Evolutionary conservation across 2,888 invertebrate genomes (phyloP).

Genomic region (Galerucella nymphaeae): DNA sequence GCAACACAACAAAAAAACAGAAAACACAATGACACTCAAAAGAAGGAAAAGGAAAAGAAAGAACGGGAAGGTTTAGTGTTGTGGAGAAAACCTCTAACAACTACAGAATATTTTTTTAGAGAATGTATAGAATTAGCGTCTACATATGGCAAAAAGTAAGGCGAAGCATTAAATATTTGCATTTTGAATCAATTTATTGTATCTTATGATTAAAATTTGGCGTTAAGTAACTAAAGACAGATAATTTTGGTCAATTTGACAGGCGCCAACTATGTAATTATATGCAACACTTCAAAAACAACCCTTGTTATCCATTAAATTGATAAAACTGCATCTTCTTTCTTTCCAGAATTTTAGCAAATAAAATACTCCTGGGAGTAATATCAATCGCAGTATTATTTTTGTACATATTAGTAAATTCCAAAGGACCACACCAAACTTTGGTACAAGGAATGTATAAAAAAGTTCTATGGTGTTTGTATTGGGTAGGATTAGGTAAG

Average conservation of each 20-base stretch:
- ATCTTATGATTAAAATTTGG: too few relatives aligned
- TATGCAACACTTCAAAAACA: too few relatives aligned
- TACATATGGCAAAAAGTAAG: slow-evolving; percentile 71
- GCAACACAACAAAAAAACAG: slow-evolving; percentile 47
- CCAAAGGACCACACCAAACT: slow-evolving; percentile 75
- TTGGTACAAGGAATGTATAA: slow-evolving; percentile 68
- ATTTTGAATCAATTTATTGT: not conserved
- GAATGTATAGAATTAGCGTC: slow-evolving; percentile 76
- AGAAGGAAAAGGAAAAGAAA: slow-evolving; percentile 66
- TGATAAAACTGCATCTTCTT: not conserved
- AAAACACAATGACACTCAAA: slow-evolving; percentile 46
- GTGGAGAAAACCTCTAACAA: slow-evolving; percentile 84
- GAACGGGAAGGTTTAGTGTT: slow-evolving; percentile 78
- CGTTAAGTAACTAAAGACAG: too few relatives aligned
- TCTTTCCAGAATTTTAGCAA: slow-evolving; percentile 72
- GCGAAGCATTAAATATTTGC: slow-evolving; percentile 2
- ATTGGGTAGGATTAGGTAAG: slow-evolving; percentile 63
- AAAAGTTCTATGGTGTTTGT: slow-evolving; percentile 61
- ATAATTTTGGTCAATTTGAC: too few relatives aligned
- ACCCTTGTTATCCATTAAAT: too few relatives aligned
- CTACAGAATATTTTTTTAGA: slow-evolving; percentile 81
- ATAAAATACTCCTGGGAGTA: slow-evolving; percentile 69
- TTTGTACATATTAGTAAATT: slow-evolving; percentile 69
- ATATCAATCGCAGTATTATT: slow-evolving; percentile 66
- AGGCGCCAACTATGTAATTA: too few relatives aligned